Evolutionary conservation across 2,113 vertebrate genomes (phyloP), one percentile per base, ranked within the genome.

Genomic region (Grammomys dolichurus): DNA sequence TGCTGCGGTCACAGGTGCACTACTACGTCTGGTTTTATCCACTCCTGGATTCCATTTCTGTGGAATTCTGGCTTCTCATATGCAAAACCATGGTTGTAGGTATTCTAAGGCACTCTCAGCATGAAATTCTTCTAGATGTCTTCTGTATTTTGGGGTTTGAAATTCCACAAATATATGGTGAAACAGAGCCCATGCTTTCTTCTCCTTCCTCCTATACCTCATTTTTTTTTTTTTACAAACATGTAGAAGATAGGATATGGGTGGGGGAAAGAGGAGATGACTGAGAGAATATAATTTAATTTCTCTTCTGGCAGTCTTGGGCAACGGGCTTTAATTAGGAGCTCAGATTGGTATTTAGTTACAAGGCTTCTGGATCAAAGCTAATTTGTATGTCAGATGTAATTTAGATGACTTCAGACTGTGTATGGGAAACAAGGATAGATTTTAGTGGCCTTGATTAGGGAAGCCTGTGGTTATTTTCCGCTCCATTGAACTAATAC

Each of bases 371-470:
- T 90, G 72, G 16, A 63, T 40, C 91, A 96, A 95, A 96, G 54
- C 77, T 91, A 89, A 96, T 96, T 95, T 94, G 89, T 77, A 20
- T 89, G 96, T 87, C 95, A 82, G 80, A 67, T 94, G 20, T 90
- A 77, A 94, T 96, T 95, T 91, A 89, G 89, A 70, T 81, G 67
- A 40, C 36, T 87, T 77, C 20, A 72, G 89, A 43, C 67, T n/a
- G 14, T 73, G 86, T 72, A 19, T 33, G 56, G n/a, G 40, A 77
- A 85, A 63, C 20, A 48, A 48, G 58, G 48, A 17, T 70, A 91
- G 67, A 26, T 82, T 78, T 77, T 69, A 91, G 76, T n/a, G 73
- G 24, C 22, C 60, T 72, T 81, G 51, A 85, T 65, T 84, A 72
- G 82, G 60, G 54, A 89, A 70, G 72, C 36, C 81, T 75, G 33